Evolutionary conservation across 2,888 invertebrate species (phyloP).

Genomic region (Anoplius nigerrimus): DNA sequence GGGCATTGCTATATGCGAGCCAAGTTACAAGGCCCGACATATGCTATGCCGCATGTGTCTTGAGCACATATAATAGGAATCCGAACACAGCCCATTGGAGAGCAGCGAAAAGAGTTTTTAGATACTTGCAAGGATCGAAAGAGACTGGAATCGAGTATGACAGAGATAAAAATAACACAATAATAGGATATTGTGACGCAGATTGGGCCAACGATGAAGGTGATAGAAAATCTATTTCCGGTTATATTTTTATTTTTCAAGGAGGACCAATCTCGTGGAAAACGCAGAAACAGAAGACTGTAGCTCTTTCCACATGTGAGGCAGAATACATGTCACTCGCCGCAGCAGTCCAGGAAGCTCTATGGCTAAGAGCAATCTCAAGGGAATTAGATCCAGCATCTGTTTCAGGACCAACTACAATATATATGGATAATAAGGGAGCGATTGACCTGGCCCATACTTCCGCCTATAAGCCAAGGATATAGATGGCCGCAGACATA

Average conservation of each 20-base stretch:
- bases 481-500: too few species aligned
- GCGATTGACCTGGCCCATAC: constrained; percentile 40
- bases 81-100: not conserved
- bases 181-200: not conserved
- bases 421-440: constrained; percentile 42
- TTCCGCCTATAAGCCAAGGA: constrained; percentile 33
- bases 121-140: not conserved
- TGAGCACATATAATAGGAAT: not conserved
- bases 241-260: constrained; percentile 15
- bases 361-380: constrained; percentile 35
- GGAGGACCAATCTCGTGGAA: constrained; percentile 57
- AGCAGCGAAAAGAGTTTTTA: not conserved
- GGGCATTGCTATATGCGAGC: constrained; percentile 3
- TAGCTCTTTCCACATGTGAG: constrained; percentile 59
- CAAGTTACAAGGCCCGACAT: constrained; percentile 1
- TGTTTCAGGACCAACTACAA: constrained; percentile 11
- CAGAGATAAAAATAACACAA: not conserved
- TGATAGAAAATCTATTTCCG: not conserved
- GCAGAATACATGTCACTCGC: constrained; percentile 60
- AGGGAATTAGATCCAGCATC: constrained; percentile 20
- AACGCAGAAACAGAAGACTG: constrained; percentile 47
- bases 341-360: constrained; percentile 50
- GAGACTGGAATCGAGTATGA: not conserved
- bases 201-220: not conserved
- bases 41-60: not conserved